Evolutionary conservation across 2,888 invertebrate species (phyloP).

Genomic region (Tetragnatha montana): DNA sequence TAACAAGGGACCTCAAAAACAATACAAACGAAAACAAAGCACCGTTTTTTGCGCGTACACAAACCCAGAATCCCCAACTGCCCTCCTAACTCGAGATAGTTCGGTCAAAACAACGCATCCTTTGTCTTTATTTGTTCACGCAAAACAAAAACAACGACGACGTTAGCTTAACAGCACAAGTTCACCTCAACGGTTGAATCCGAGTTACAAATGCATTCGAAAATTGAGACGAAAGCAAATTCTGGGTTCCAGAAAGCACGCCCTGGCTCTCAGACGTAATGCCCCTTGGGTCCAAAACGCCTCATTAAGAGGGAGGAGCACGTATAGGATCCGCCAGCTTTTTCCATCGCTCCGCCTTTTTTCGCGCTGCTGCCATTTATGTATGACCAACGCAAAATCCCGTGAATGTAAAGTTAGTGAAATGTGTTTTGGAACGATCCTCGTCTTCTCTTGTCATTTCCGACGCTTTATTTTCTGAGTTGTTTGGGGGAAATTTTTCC

Average conservation of each 20-base stretch:
- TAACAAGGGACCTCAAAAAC: too few species aligned
- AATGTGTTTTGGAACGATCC: slow-evolving; percentile 34
- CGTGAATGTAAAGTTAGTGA: slow-evolving; percentile 26
- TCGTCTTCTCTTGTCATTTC: slow-evolving; percentile 6
- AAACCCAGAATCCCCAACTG: too few species aligned
- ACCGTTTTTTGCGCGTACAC: too few species aligned
- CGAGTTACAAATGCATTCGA: neutral
- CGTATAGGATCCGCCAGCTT: slow-evolving; percentile 39
- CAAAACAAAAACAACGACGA: too few species aligned
- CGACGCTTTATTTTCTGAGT: neutral
- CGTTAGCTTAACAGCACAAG: too few species aligned
- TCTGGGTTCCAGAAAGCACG: neutral
- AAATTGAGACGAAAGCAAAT: neutral
- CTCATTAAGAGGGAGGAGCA: slow-evolving; percentile 42
- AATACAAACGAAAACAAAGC: too few species aligned
- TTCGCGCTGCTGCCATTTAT: slow-evolving; percentile 24
- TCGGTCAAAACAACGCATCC: too few species aligned
- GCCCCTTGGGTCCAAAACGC: slow-evolving; percentile 14
- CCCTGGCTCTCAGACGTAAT: slow-evolving; percentile 3
- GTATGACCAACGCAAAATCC: slow-evolving; percentile 30
- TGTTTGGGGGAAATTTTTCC: too few species aligned
- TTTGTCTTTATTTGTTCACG: too few species aligned
- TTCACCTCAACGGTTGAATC: neutral
- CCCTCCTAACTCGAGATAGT: too few species aligned
- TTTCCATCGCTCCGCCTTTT: slow-evolving; percentile 2